Evolutionary conservation across 2,797 vertebrate genomes (phyloP), one percentile per base, ranked within the genome.

Genomic region (Chaenodraco wilsoni): DNA sequence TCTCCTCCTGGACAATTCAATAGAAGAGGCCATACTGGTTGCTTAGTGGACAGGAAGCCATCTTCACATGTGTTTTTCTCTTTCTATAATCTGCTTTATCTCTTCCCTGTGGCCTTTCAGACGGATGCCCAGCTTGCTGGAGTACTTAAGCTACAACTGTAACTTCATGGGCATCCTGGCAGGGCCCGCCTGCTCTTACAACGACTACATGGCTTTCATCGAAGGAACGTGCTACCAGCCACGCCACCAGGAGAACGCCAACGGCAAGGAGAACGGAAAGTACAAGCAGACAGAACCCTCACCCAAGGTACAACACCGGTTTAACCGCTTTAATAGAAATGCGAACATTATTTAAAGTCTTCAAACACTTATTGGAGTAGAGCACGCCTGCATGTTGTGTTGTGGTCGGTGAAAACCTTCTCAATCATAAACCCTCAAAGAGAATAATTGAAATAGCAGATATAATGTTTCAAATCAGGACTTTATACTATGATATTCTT

Each of bases 121-220:
- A 89, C 95, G 95, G 88, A 97, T 98, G 97, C 97, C 97, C 78
- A 99, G 96, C 90, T 93, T 98, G 65, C 93, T 99, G 92, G 98
- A 99, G 92, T 98, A 98, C 92, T 89, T 99, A 83, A 99, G 98
- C 93, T 99, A 99, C 93, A 99, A 96, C 93, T 99, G 97, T 91
- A 99, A 99, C 96, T 99, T 99, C 95, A 96, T 99, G 97, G 97
- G 97, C 75, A 98, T 99, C 93, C 94, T 99, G 92, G 97, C 97
- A 0, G 98, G 98, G 55, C 98, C 98, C 3, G 95, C 96, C 44
- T 99, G 96, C 94, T 98, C 97, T 81, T 99, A 99, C 94, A 99
- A 98, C 68, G 97, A 99, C 95, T 99, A 99, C 94, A 96, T 95
- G 87, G 95, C 94, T 77, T 99, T 99, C 93, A 99, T 99, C 74